Evolutionary conservation across 2,888 invertebrate genomes (phyloP).

Genomic region (Ephialtes manifestator): DNA sequence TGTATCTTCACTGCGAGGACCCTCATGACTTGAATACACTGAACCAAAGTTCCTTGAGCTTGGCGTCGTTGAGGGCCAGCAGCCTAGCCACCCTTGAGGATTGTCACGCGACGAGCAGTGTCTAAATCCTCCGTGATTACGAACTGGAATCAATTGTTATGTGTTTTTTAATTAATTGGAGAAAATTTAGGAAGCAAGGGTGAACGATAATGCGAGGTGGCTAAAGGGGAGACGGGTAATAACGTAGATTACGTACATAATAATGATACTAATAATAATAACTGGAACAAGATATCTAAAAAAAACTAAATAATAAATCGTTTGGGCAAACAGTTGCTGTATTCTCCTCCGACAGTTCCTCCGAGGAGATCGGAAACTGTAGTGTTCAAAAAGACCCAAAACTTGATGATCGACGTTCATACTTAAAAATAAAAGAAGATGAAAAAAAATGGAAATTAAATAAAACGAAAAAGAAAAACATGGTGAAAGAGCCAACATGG

Average conservation of each 20-base stretch:
- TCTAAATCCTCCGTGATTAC: constrained; percentile 74
- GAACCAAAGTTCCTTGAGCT: constrained; percentile 86
- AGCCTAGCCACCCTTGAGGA: constrained; percentile 85
- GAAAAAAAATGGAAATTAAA: constrained; percentile 21
- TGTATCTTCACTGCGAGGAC: constrained; percentile 88
- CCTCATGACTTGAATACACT: constrained; percentile 84
- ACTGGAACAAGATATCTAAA: constrained; percentile 54
- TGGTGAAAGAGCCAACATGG: constrained; percentile 40
- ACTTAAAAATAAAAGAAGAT: constrained; percentile 11
- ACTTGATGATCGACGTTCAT: constrained; percentile 47
- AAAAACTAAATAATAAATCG: constrained; percentile 35
- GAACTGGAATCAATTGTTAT: constrained; percentile 62
- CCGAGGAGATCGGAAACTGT: constrained; percentile 44
- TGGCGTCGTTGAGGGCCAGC: constrained; percentile 85
- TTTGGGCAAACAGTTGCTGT: constrained; percentile 46
- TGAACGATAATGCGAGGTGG: constrained; percentile 27
- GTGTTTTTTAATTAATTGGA: constrained; percentile 28
- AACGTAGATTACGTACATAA: constrained; percentile 50
- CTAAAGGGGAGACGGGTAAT: constrained; percentile 37
- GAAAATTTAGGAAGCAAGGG: constrained; percentile 4
- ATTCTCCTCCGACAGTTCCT: constrained; percentile 16
- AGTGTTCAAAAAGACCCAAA: constrained; percentile 54
- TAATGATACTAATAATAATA: constrained; percentile 59
- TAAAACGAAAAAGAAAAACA: constrained; percentile 22
- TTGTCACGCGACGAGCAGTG: constrained; percentile 85